Conservation (phyloP, 1,140 invertebrate species). For the fruit fly (Drosophila melanogaster) region DNA sequence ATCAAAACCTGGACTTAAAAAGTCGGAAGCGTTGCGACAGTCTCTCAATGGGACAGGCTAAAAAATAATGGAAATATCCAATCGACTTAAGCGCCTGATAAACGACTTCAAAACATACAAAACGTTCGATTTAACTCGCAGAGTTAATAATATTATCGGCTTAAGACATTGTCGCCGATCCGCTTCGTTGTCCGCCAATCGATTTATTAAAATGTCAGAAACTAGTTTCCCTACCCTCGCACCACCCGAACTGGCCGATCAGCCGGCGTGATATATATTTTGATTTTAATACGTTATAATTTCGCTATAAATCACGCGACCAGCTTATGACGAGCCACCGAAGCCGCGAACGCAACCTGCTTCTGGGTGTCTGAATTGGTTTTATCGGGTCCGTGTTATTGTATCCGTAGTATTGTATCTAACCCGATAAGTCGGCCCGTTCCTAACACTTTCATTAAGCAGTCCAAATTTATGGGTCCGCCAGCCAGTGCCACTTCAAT, state of each 20-base stretch:
- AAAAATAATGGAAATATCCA: constrained; percentile 2
- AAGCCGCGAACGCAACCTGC: constrained; percentile 31
- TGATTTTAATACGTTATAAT: constrained; percentile 83
- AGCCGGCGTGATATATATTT: constrained; percentile 66
- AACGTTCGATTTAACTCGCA: constrained; percentile 78
- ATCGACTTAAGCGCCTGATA: constrained; percentile 69
- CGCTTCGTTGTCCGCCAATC: constrained; percentile 64
- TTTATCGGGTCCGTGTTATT: constrained; percentile 24
- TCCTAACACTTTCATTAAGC: constrained; percentile 69
- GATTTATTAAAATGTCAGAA: constrained; percentile 83
- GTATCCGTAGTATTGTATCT: not conserved
- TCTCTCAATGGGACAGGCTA: not conserved
- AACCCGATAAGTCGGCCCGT: constrained; percentile 45
- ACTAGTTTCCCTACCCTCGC: constrained; percentile 63
- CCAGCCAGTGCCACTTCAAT: constrained; percentile 62
- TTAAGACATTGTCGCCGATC: constrained; percentile 77
- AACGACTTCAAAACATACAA: constrained; percentile 80
- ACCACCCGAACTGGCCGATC: constrained; percentile 9
- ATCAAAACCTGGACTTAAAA: constrained; percentile 11
- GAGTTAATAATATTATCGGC: constrained; percentile 83
- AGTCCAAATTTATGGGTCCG: constrained; percentile 67
- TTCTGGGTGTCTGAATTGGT: constrained; percentile 26
- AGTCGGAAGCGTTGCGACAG: constrained; percentile 51
- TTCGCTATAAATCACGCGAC: constrained; percentile 78
- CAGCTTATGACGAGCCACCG: constrained; percentile 62